phyloP scores from a whole-genome alignment of 1,140 invertebrate genomes.

The Acromyrmex echinatior region DNA sequence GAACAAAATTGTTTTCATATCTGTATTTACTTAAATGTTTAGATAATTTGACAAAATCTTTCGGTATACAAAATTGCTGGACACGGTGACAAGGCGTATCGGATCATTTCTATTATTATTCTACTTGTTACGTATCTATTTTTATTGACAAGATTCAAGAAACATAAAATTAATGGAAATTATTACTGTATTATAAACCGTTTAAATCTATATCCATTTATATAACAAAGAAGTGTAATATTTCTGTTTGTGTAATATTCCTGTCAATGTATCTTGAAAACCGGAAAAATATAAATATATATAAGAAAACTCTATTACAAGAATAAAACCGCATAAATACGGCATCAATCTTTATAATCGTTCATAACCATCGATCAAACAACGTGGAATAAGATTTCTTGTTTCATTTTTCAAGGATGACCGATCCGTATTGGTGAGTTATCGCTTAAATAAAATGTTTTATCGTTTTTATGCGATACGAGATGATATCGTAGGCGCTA shows the following conservation, averaged over 20 bases:
- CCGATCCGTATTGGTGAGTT: slow-evolving; percentile 2
- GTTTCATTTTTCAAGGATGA: slow-evolving; percentile 38
- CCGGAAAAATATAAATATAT: not conserved
- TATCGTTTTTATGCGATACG: slow-evolving; percentile 29
- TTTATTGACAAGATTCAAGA: not conserved
- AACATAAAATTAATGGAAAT: not conserved
- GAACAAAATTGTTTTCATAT: no score
- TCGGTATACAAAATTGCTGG: not conserved
- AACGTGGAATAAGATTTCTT: slow-evolving; percentile 37
- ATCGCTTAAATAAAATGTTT: slow-evolving; percentile 45
- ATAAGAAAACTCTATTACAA: not conserved
- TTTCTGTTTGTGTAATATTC: not conserved
- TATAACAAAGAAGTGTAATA: not conserved
- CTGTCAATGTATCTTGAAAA: not conserved
- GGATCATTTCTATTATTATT: not conserved
- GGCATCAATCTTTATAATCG: slow-evolving; percentile 44
- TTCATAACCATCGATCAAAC: slow-evolving; percentile 41
- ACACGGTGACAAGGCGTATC: not conserved
- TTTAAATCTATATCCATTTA: not conserved
- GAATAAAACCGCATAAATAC: not conserved
- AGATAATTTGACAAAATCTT: no score
- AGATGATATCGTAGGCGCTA: slow-evolving; percentile 17
- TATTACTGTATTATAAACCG: slow-evolving; percentile 6
- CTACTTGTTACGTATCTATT: slow-evolving; percentile 12
- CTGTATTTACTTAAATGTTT: no score